These are phyloP conservation scores for Nothoprocta pentlandii DNA, from an alignment of 2,113 vertebrate species.

Conservation along the genomic window DNA sequence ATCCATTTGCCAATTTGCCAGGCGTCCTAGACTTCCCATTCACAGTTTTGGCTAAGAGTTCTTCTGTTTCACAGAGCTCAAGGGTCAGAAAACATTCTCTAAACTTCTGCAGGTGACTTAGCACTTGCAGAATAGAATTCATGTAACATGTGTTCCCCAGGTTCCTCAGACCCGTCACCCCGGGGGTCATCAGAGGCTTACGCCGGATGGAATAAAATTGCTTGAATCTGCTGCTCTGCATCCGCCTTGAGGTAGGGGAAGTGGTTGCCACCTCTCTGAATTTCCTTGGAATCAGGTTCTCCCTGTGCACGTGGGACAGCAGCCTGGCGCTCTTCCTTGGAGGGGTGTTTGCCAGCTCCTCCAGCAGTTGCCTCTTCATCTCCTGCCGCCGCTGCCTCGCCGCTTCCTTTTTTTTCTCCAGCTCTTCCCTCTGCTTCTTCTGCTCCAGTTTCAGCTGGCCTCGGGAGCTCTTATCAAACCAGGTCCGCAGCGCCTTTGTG, in stretches of 20 bases:
- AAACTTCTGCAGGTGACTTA: constrained; percentile 99
- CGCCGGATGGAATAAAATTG: constrained; percentile 82
- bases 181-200: constrained; percentile 88
- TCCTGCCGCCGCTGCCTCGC: constrained; percentile 88
- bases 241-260: constrained; percentile 73
- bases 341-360: constrained; percentile 90
- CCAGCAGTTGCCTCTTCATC: constrained; percentile 90
- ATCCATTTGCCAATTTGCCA: constrained; percentile 72
- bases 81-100: constrained; percentile 97
- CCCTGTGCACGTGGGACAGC: constrained; percentile 86
- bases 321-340: constrained; percentile 95
- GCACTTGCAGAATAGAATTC: constrained; percentile 99
- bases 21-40: constrained; percentile 80
- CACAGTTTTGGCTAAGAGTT: constrained; percentile 91
- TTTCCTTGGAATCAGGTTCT: constrained; percentile 86
- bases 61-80: constrained; percentile 94
- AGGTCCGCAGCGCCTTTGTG: constrained; percentile 82
- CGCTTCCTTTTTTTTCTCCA: constrained; percentile 86
- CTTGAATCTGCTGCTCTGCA: constrained; percentile 68
- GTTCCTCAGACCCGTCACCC: constrained; percentile 96
- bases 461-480: constrained; percentile 84
- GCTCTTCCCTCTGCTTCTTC: constrained; percentile 80
- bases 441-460: constrained; percentile 83
- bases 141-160: constrained; percentile 99
- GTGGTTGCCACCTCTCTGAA: constrained; percentile 80